Evolutionary conservation across 1,140 invertebrate genomes (phyloP).

Genomic region (Sitobion miscanthi): DNA sequence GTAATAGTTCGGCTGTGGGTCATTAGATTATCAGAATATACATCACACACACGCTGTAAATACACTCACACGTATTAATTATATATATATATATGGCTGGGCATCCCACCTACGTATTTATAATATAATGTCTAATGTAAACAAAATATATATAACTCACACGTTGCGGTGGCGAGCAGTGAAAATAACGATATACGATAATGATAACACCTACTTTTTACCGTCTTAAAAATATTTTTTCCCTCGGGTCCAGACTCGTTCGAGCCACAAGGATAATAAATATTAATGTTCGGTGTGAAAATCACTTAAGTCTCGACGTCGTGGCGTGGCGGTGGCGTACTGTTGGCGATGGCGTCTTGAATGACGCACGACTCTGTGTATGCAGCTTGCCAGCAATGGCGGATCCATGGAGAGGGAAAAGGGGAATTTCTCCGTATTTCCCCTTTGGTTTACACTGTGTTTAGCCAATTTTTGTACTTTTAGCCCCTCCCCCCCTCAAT

Average conservation of each 20-base stretch:
- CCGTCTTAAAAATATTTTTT: background rate
- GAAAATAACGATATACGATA: background rate
- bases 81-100: background rate
- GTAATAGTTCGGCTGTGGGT: conserved; percentile 26
- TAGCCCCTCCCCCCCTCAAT: no score
- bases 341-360: background rate
- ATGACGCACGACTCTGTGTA: background rate
- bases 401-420: no score
- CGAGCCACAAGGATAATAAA: background rate
- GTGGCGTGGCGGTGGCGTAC: background rate
- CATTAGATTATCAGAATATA: conserved; percentile 28
- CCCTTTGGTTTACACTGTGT: no score
- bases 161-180: background rate
- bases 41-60: background rate
- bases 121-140: background rate
- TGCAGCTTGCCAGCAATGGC: background rate
- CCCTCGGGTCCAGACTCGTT: background rate
- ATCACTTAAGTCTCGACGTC: background rate
- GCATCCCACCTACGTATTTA: background rate
- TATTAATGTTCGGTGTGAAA: background rate
- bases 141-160: background rate
- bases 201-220: conserved; percentile 16
- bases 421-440: no score
- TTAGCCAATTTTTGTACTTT: no score
- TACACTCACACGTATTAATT: background rate